Evolutionary conservation across 1,140 invertebrate genomes (phyloP), one percentile per base, ranked within the genome.

Genomic region (Euwallacea similis): DNA sequence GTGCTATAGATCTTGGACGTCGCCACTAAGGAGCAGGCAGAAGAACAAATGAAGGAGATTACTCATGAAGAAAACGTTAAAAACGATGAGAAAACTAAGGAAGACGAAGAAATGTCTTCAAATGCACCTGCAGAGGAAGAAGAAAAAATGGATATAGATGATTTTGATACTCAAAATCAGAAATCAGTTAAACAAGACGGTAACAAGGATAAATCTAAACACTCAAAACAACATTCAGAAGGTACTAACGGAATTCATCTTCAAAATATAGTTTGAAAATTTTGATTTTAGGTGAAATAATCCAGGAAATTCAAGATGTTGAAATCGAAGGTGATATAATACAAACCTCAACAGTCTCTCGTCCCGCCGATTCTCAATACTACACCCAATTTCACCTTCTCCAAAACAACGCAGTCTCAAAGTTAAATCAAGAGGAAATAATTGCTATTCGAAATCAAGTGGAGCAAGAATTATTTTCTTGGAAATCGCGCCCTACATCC

Each of bases 1-100:
- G 7, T 69, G 9, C 60, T 59, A 10, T 63, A 87, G 75, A 87
- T 88, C 0, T 81, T 91, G 65, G 90, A 92, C 71, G 88, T 88
- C 56, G 91, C 90, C 0, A 92, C 90, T 0, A 88, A 92, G 80
- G 93, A 97, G 76, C 94, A 98, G 83, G 89, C 90, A 0, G 87
- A 91, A 69, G 87, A 91, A 64, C 88, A 92, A 76, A 73, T 77
- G 43, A 87, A 88, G 73, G 93, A 97, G 83, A 88, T 90, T 0
- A 86, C 89, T 66, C 87, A 91, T 66, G 84, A 88, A 62, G 85
- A 85, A 43, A 85, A 88, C 0, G 84, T 88, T 74, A 82, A 85
- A 0, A 71, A 76, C 7, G 79, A 84, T 70, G 78, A 85, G 46
- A 77, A 47, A 10, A 41, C 10, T 16, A 44, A 15, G 15, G 55